Evolutionary conservation across 2,888 invertebrate genomes (phyloP), one percentile per base, ranked within the genome.

Genomic region (Agrilus biguttatus): DNA sequence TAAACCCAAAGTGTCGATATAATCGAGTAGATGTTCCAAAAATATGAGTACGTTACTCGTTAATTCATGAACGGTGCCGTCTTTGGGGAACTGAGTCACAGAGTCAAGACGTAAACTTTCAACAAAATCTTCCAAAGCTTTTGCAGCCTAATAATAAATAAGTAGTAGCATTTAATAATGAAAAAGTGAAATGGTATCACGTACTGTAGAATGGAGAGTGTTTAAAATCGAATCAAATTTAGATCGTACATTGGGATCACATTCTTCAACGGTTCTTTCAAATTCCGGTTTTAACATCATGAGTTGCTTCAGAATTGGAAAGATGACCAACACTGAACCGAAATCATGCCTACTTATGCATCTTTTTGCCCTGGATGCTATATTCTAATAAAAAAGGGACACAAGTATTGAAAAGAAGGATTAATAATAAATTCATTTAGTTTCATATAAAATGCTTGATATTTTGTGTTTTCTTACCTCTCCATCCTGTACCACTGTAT

Each of bases 31-130:
- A 59, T 91, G 87, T 62, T 91, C 91, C 53, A 91, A 72, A 67
- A 95, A 89, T 58, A 92, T 87, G 53, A 95, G 77, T 37, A 93
- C 90, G 58, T 95, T 93, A 48, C 88, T 91, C 0, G 95, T 93
- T 46, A 93, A 72, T 67, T 97, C 93, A 61, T 96, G 96, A 32
- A 97, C 97, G 0, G 97, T 98, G 46, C 97, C 98, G 72, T 98
- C 98, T 61, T 83, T 86, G 0, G 97, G 93, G 58, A 96, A 78
- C 55, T 83, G 82, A 45, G 81, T 78, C 50, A 82, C 83, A 39
- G 74, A 71, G 62, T 89, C 89, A 19, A 73, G 74, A 48, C 85
- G 74, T 28, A 95, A 78, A 46, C 84, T 88, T 58, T 93, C 93
- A 45, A 91, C 78, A 66, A 95, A 95, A 59, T 92, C 92, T 61